These are phyloP conservation scores for Thryonomys swinderianus DNA, from an alignment of 2,113 vertebrate genomes.

Conservation along the genomic window DNA sequence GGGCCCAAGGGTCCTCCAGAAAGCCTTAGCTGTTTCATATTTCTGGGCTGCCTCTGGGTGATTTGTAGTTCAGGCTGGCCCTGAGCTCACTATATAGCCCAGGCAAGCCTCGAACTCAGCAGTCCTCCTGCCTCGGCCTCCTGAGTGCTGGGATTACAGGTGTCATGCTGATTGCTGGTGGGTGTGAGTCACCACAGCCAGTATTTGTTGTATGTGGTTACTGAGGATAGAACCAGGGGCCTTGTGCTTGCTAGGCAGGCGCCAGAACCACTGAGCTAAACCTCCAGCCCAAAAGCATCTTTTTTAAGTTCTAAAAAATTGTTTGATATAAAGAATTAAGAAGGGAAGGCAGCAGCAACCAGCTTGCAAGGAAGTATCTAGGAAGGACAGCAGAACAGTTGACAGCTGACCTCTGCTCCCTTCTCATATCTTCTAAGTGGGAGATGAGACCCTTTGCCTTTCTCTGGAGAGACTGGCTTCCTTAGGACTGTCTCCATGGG, in stretches of 20 bases:
- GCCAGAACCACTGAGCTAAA: too few relatives aligned
- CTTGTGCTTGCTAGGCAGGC: too few relatives aligned
- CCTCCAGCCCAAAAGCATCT: too few relatives aligned
- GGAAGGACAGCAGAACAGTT: not conserved
- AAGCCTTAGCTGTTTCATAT: not conserved
- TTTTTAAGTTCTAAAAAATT: not conserved
- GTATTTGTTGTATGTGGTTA: too few relatives aligned
- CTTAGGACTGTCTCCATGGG: not conserved
- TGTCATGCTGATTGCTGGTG: too few relatives aligned
- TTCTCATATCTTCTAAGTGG: not conserved
- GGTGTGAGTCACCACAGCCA: too few relatives aligned
- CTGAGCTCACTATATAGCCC: too few relatives aligned
- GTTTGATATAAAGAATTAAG: not conserved
- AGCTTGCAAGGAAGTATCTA: not conserved
- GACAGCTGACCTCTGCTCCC: not conserved
- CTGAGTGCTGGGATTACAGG: too few relatives aligned
- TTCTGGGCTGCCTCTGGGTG: not conserved
- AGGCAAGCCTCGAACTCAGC: too few relatives aligned
- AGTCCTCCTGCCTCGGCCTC: too few relatives aligned
- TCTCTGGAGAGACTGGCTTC: not conserved
- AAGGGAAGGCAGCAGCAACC: not conserved
- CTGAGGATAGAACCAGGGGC: too few relatives aligned
- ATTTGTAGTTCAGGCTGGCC: too few relatives aligned
- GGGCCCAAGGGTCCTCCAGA: not conserved
- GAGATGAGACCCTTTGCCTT: not conserved